phyloP scores from a whole-genome alignment of 2,113 vertebrate species.

The Calidris pygmaea region DNA sequence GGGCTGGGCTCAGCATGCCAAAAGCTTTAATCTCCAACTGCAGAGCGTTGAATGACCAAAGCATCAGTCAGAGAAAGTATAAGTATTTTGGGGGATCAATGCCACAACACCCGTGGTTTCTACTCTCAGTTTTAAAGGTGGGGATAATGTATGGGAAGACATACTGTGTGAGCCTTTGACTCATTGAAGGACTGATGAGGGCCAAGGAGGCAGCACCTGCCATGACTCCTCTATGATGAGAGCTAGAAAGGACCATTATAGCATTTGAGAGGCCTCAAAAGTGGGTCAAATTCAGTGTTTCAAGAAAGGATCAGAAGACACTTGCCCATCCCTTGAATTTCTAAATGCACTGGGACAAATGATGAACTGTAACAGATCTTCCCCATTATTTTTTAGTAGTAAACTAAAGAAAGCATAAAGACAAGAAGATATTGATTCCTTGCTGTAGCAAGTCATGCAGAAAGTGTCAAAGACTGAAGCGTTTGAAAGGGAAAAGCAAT shows the following conservation, averaged over 20 bases:
- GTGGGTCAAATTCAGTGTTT: not conserved
- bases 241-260: not conserved
- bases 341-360: not conserved
- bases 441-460: not conserved
- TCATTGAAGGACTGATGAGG: not conserved
- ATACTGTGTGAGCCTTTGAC: not conserved
- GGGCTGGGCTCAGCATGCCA: not conserved
- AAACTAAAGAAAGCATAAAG: not conserved
- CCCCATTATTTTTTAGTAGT: not conserved
- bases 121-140: not conserved
- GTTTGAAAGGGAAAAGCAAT: not conserved
- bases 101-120: not conserved
- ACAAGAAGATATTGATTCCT: not conserved
- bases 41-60: not conserved
- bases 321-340: not conserved
- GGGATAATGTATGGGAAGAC: not conserved
- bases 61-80: not conserved
- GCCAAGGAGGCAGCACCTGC: not conserved
- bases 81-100: not conserved
- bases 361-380: not conserved
- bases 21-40: not conserved
- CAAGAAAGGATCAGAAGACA: not conserved
- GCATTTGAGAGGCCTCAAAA: not conserved
- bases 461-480: not conserved
- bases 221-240: not conserved